Evolutionary conservation across 2,113 vertebrate species (phyloP).

Genomic region (Pseudorectes ferrugineus): DNA sequence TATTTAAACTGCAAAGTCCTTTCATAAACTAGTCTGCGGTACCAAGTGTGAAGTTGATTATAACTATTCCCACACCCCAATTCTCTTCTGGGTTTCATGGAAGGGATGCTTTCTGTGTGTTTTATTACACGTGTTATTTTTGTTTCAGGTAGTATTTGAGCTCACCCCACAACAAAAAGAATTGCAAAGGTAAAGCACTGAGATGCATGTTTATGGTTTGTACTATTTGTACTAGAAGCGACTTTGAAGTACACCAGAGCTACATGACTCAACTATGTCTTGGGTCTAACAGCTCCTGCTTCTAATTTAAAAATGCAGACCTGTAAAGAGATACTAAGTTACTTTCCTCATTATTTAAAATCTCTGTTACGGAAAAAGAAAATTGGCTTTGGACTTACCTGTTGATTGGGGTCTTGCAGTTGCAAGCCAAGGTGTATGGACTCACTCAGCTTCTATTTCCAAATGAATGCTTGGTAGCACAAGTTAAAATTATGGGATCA

Average conservation of each 20-base stretch:
- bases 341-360: not conserved
- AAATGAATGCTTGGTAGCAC: not conserved
- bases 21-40: not conserved
- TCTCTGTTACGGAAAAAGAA: not conserved
- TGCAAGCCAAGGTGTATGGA: not conserved
- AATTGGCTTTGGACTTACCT: not conserved
- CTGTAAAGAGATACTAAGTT: not conserved
- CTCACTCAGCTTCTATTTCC: not conserved
- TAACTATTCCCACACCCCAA: accelerated
- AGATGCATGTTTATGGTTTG: not conserved
- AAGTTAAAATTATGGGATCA: not conserved
- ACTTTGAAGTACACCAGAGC: not conserved
- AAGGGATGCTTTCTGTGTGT: not conserved
- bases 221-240: not conserved
- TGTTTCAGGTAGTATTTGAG: conserved; percentile 88
- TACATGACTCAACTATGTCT: not conserved
- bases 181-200: conserved; percentile 87
- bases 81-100: not conserved
- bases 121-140: conserved; percentile 1
- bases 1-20: not conserved
- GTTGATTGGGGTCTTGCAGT: not conserved
- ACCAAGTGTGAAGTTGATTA: not conserved
- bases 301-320: not conserved
- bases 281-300: not conserved
- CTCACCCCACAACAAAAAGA: conserved; percentile 87